These are phyloP conservation scores for Drosophila melanosoma DNA, from an alignment of 2,888 invertebrate species.

Conservation along the genomic window DNA sequence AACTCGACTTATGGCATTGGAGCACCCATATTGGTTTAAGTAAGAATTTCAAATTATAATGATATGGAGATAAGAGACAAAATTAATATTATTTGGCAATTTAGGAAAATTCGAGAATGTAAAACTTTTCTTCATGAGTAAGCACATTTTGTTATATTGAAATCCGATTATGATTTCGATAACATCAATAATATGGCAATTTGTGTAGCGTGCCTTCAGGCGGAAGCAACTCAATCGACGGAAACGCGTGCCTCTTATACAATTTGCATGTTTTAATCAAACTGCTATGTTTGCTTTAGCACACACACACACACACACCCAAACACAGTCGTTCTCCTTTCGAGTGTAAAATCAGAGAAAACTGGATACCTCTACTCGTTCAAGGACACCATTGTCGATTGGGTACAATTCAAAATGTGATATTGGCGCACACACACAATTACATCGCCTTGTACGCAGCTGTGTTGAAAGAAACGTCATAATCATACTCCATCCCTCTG, in stretches of 20 bases:
- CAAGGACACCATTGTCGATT: constrained; percentile 68
- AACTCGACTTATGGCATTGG: not conserved
- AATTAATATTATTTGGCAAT: not conserved
- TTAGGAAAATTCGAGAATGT: not conserved
- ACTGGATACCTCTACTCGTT: constrained; percentile 25
- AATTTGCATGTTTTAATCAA: constrained; percentile 76
- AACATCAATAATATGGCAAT: constrained; percentile 7
- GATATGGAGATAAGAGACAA: not conserved
- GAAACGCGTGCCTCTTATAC: constrained; percentile 8
- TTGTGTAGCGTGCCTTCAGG: constrained; percentile 22
- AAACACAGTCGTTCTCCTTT: not conserved
- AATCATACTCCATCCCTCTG: not conserved
- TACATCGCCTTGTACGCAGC: not conserved
- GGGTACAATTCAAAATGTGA: constrained; percentile 70
- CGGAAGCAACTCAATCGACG: not conserved
- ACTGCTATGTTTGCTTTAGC: constrained; percentile 41
- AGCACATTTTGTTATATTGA: constrained; percentile 4
- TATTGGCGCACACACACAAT: constrained; percentile 33
- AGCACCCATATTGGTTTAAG: not conserved
- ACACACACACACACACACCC: constrained; percentile 20
- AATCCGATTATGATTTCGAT: constrained; percentile 12
- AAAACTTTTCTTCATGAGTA: not conserved
- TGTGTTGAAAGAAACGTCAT: not conserved
- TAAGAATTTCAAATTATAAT: not conserved
- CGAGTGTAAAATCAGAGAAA: constrained; percentile 31